These are phyloP conservation scores for Fragariocoptes setiger DNA, from an alignment of 1,140 invertebrate species.

Conservation along the genomic window DNA sequence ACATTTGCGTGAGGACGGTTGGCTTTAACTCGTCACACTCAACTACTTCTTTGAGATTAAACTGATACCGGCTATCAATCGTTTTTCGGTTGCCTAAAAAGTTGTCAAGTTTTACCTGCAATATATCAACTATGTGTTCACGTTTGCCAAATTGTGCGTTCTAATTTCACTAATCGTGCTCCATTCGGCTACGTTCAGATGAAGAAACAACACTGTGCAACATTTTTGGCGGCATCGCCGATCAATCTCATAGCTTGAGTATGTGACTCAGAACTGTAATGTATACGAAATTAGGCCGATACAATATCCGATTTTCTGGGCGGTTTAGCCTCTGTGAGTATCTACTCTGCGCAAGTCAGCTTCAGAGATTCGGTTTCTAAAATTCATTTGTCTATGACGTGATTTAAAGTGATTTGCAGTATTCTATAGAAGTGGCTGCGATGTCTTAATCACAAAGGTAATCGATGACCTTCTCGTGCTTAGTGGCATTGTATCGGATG, in stretches of 20 bases:
- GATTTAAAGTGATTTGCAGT: conserved; percentile 23
- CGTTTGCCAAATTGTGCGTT: neutral
- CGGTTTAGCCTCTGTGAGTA: conserved; percentile 20
- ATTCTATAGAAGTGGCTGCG: conserved; percentile 57
- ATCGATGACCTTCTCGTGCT: neutral
- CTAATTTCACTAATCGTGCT: conserved; percentile 40
- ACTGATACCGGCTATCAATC: conserved; percentile 87
- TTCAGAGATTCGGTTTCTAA: conserved; percentile 22
- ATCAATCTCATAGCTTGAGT: conserved; percentile 72
- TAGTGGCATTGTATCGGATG: conserved; percentile 20
- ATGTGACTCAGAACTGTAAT: conserved; percentile 45
- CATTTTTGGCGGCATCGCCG: conserved; percentile 54
- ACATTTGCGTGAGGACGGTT: conserved; percentile 45
- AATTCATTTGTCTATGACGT: conserved; percentile 10
- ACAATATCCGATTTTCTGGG: conserved; percentile 51
- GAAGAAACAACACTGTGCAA: conserved; percentile 65
- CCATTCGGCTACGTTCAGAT: conserved; percentile 85
- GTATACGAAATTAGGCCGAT: conserved; percentile 85
- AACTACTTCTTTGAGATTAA: conserved; percentile 74
- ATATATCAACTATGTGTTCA: conserved; percentile 35
- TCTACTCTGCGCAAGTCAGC: conserved; percentile 56
- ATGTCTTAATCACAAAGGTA: conserved; percentile 31
- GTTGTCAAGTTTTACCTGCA: conserved; percentile 36
- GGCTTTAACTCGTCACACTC: conserved; percentile 95
- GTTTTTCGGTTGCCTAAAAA: conserved; percentile 24